Conservation (phyloP, 2,888 invertebrate species). For the Euzetes globulus region DNA sequence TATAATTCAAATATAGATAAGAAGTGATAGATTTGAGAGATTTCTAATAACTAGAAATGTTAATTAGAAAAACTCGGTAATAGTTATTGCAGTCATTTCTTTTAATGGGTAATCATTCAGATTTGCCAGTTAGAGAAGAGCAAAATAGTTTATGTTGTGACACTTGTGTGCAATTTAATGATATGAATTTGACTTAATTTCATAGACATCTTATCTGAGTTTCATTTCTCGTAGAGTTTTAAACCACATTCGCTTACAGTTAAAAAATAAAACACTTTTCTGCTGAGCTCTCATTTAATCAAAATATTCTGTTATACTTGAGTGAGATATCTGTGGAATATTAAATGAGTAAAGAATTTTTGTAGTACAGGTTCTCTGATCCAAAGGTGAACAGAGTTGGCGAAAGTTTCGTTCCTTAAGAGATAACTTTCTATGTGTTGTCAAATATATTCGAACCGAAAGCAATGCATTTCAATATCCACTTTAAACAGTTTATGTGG, state of each 20-base stretch:
- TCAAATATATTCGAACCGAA: background rate
- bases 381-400: background rate
- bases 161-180: slow-evolving; percentile 10
- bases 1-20: too few relatives aligned
- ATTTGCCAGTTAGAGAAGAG: too few relatives aligned
- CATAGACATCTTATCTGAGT: background rate
- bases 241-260: background rate
- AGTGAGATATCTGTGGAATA: background rate
- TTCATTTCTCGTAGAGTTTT: background rate
- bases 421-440: too few relatives aligned
- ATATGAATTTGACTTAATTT: background rate
- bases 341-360: background rate
- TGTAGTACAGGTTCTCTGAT: background rate
- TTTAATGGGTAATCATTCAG: too few relatives aligned
- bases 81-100: too few relatives aligned
- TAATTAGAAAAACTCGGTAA: too few relatives aligned
- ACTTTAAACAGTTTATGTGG: background rate
- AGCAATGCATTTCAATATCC: slow-evolving; percentile 7
- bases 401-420: too few relatives aligned
- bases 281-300: background rate
- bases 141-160: too few relatives aligned
- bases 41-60: too few relatives aligned
- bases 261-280: background rate
- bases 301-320: background rate
- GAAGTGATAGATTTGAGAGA: too few relatives aligned